Evolutionary conservation across 2,888 invertebrate genomes (phyloP), one percentile per base, ranked within the genome.

Genomic region (Mactromeris polynyma): DNA sequence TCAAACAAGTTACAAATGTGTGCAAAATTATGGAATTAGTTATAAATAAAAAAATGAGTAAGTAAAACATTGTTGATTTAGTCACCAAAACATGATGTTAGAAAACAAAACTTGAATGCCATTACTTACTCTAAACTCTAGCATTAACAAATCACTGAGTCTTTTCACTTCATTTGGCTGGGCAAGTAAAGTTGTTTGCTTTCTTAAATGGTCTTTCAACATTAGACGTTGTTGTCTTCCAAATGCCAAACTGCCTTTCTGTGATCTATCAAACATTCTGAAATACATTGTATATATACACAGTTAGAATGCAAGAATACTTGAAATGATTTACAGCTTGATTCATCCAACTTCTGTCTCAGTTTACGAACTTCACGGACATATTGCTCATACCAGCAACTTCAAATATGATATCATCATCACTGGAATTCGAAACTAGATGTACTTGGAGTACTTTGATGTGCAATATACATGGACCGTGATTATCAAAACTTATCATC

Each of bases 91-190:
- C 11, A 17, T 14, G 19, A 51, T 51, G 51, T 9, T 51, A 2
- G 19, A 51, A 42, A 51, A 51, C 2, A n/a, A 64, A 64, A 26
- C 26, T 26, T 64, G 58, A 11, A 46, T 7, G 46, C 46, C 14
- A 64, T 26, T 46, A 88, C 94, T 90, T 89, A 96, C 96, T 93
- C 94, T 94, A 64, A 95, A 95, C 89, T 96, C 96, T 64, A 96
- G 91, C 81, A 96, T 95, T 36, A 96, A 94, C 17, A 96, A 94
- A 78, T 96, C 96, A 90, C 95, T 94, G 21, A 96, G 93, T 46
- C 95, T 90, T 89, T 96, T 96, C 38, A 96, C 95, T 87, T 96
- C 96, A 80, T 93, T 92, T 1, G 94, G 94, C 83, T 96, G 95
- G n/a, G 94, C 81, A 69, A 96, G 90, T 7, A 96, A 92, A 0